Conservation (phyloP, 2,113 vertebrate species). For the Pseudorhombus dupliciocellatus region DNA sequence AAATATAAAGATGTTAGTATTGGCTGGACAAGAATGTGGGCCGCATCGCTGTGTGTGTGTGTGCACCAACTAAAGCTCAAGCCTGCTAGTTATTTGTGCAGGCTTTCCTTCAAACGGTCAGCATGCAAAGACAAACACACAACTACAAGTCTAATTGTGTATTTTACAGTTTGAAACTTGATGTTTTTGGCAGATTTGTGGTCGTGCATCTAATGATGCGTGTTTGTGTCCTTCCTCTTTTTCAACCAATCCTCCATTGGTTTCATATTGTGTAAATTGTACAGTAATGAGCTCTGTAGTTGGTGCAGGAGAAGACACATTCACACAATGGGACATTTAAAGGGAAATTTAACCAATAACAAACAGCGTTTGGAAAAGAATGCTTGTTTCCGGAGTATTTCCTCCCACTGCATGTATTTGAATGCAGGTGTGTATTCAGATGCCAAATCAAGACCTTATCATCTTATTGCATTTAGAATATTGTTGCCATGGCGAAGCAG, state of each 20-base stretch:
- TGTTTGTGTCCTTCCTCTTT: not conserved
- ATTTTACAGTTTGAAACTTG: slow-evolving; percentile 19
- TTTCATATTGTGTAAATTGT: too few relatives aligned
- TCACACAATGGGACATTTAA: too few relatives aligned
- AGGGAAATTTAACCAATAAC: not conserved
- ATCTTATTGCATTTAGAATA: not conserved
- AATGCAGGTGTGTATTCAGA: not conserved
- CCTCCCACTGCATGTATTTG: not conserved
- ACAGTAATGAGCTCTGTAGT: too few relatives aligned
- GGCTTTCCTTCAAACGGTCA: slow-evolving; percentile 57
- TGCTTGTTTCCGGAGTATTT: not conserved
- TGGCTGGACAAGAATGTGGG: slow-evolving; percentile 70
- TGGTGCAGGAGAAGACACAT: too few relatives aligned
- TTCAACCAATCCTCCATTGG: not conserved
- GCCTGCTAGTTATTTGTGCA: slow-evolving; percentile 60
- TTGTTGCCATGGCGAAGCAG: not conserved
- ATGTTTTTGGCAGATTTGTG: not conserved
- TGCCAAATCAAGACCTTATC: not conserved
- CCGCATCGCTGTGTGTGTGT: slow-evolving; percentile 30
- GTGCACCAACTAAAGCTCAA: not conserved
- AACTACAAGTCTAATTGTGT: slow-evolving; percentile 35
- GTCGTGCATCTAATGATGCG: not conserved
- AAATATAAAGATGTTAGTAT: slow-evolving; percentile 76
- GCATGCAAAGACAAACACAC: slow-evolving; percentile 13
- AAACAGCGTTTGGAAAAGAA: not conserved